Evolutionary conservation across 2,888 invertebrate species (phyloP).

Genomic region (Mimumesa dahlbomi): DNA sequence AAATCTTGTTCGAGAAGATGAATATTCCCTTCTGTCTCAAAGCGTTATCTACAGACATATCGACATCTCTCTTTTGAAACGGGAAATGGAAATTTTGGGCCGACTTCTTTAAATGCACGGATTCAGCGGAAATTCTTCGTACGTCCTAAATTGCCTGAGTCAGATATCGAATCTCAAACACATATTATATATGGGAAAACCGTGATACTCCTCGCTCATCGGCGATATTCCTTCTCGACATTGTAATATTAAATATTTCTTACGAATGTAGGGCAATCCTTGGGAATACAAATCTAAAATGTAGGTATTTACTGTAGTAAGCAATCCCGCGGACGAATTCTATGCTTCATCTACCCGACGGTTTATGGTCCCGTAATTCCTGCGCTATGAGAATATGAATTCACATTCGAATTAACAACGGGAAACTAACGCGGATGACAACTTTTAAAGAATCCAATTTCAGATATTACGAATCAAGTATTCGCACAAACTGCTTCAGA

Average conservation of each 20-base stretch:
- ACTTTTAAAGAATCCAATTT: neutral
- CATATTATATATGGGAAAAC: neutral
- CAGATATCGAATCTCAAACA: neutral
- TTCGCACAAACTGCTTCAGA: neutral
- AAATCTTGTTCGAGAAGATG: neutral
- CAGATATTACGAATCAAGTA: neutral
- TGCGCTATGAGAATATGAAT: neutral
- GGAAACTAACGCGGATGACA: neutral
- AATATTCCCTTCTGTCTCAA: neutral
- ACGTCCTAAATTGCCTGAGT: neutral
- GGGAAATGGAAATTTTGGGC: neutral
- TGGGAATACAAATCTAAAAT: no score
- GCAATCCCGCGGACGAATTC: no score
- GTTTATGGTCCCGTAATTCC: no score
- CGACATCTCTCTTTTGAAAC: neutral
- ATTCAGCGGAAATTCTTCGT: neutral
- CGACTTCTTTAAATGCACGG: neutral
- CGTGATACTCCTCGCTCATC: neutral
- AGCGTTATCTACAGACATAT: neutral
- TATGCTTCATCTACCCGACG: neutral
- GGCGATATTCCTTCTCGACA: neutral
- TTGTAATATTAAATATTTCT: neutral
- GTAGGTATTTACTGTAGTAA: no score
- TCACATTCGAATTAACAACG: neutral
- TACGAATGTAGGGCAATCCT: no score